These are phyloP conservation scores for Sebastes itinus DNA, from an alignment of 2,797 vertebrate genomes.

Conservation along the genomic window DNA sequence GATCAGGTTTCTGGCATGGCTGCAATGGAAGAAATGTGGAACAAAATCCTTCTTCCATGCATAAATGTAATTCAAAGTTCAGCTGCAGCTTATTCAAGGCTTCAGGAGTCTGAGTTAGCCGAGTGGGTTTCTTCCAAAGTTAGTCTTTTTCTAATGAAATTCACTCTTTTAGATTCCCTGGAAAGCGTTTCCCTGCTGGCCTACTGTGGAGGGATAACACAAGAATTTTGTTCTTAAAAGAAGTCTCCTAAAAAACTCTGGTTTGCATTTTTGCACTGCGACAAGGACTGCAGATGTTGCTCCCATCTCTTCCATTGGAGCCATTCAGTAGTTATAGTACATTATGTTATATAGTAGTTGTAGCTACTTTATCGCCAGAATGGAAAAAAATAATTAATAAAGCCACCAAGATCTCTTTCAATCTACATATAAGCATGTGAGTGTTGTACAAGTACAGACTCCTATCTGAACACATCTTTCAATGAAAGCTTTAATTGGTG, in stretches of 20 bases:
- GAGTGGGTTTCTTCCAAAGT: background rate
- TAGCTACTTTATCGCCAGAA: background rate
- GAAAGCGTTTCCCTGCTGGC: background rate
- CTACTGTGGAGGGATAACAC: background rate
- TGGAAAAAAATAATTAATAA: background rate
- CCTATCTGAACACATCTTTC: background rate
- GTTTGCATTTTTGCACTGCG: background rate
- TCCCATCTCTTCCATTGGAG: background rate
- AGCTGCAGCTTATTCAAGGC: background rate
- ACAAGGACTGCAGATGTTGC: background rate
- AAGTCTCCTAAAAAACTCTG: background rate
- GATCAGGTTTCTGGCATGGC: background rate
- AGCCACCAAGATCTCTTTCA: background rate
- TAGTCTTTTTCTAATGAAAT: background rate
- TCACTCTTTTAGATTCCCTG: background rate
- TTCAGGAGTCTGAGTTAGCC: background rate
- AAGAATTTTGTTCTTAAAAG: background rate
- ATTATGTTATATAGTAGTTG: too few species aligned
- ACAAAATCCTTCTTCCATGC: background rate
- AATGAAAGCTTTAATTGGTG: background rate
- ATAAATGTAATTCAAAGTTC: constrained; percentile 16
- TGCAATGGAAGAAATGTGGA: background rate
- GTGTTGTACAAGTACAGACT: too few species aligned
- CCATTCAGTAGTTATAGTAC: background rate
- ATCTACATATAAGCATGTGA: background rate